A percentile compares a stretch with the other conserved stretches of the same genome.
Evolutionary conservation across 1,140 invertebrate genomes (phyloP).

Genomic region (Psix sp.): DNA sequence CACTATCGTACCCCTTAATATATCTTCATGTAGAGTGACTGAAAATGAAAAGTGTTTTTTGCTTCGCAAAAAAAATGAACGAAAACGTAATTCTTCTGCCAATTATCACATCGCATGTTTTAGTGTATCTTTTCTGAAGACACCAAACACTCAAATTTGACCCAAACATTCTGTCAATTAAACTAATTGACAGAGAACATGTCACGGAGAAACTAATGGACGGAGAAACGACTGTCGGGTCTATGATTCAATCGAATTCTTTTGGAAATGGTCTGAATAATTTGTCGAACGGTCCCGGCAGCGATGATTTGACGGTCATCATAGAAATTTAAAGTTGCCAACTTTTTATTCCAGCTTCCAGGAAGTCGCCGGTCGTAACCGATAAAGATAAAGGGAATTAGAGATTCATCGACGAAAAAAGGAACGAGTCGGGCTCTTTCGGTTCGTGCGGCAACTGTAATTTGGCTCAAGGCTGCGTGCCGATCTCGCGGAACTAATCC

Average conservation of each 20-base stretch:
- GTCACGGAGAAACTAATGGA: too few relatives aligned
- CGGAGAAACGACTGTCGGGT: background rate
- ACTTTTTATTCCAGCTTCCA: constrained; percentile 15
- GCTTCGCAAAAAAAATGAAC: too few relatives aligned
- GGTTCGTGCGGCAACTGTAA: constrained; percentile 25
- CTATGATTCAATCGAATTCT: constrained; percentile 15
- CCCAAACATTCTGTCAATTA: too few relatives aligned
- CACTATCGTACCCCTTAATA: too few relatives aligned
- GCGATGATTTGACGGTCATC: constrained; percentile 32
- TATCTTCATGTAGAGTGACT: too few relatives aligned
- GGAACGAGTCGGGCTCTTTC: background rate
- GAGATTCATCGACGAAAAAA: constrained; percentile 29
- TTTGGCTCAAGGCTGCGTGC: constrained; percentile 41
- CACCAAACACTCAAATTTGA: too few relatives aligned
- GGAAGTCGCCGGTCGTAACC: constrained; percentile 32
- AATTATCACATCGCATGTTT: too few relatives aligned
- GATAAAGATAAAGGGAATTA: constrained; percentile 42
- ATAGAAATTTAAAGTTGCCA: constrained; percentile 10
- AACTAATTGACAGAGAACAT: too few relatives aligned
- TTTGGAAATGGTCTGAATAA: constrained; percentile 23
- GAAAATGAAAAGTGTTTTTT: too few relatives aligned
- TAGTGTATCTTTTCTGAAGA: too few relatives aligned
- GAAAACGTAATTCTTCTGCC: too few relatives aligned
- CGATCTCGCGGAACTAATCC: constrained; percentile 45
- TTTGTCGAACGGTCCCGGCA: constrained; percentile 26